These are phyloP conservation scores for Meloe dianella DNA, from an alignment of 2,888 invertebrate genomes.

Conservation along the genomic window DNA sequence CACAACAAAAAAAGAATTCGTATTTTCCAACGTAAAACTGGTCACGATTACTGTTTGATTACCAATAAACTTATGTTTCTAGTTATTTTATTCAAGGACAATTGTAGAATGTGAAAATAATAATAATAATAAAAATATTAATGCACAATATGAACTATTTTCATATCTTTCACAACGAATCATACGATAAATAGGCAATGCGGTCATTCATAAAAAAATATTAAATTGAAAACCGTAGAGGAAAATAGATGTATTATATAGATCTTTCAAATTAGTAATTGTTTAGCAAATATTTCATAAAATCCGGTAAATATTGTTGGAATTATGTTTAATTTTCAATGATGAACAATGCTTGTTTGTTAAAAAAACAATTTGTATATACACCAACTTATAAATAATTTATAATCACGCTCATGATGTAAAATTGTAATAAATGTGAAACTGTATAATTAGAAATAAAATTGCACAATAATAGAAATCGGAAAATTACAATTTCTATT, in stretches of 20 bases:
- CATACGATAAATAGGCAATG: neutral
- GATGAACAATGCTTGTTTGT: neutral
- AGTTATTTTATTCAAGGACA: neutral
- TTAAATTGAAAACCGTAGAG: too few relatives aligned
- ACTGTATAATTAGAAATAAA: neutral
- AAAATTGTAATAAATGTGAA: neutral
- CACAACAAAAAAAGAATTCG: neutral
- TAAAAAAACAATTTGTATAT: neutral
- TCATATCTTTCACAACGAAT: too few relatives aligned
- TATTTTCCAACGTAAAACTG: neutral
- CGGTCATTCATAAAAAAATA: too few relatives aligned
- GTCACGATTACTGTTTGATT: neutral
- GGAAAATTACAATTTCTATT: neutral
- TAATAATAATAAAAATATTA: neutral
- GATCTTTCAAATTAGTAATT: too few relatives aligned
- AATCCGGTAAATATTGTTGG: neutral
- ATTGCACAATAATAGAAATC: neutral
- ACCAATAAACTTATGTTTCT: neutral
- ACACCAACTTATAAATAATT: constrained; percentile 3
- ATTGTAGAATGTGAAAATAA: constrained; percentile 4
- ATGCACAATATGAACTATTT: too few relatives aligned
- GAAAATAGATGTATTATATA: too few relatives aligned
- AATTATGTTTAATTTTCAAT: neutral
- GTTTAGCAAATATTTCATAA: neutral
- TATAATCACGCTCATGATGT: neutral